These are phyloP conservation scores for Phylloscopus trochilus DNA, from an alignment of 2,113 vertebrate species.

Conservation along the genomic window DNA sequence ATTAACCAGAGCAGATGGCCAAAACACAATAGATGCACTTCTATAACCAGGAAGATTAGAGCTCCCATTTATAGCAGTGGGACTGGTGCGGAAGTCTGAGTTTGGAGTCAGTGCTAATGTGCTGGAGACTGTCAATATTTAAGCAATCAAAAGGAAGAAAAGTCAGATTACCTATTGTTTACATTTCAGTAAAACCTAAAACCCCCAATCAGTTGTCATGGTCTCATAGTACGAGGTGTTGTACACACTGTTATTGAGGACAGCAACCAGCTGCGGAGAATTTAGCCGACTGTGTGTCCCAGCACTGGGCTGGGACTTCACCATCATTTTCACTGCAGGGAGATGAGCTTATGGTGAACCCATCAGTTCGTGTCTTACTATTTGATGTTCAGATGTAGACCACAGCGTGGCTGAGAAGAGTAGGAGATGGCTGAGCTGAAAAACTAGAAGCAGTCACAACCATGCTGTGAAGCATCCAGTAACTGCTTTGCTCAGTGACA, in stretches of 20 bases:
- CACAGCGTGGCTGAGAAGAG: not conserved
- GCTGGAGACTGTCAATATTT: constrained; percentile 57
- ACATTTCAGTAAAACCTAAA: constrained; percentile 35
- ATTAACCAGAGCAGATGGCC: constrained; percentile 40
- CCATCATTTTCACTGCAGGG: fast-evolving
- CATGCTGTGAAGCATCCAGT: not conserved
- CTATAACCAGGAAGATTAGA: not conserved
- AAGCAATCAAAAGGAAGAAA: constrained; percentile 35
- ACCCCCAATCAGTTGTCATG: constrained; percentile 34
- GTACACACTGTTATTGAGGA: not conserved
- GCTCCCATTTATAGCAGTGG: not conserved
- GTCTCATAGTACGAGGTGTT: not conserved
- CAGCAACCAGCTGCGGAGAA: fast-evolving
- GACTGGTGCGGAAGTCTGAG: not conserved
- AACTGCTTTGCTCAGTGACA: not conserved
- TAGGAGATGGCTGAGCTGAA: not conserved
- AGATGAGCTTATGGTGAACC: fast-evolving
- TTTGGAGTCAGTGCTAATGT: constrained; percentile 12
- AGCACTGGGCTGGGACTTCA: not conserved
- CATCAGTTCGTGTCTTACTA: not conserved
- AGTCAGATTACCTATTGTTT: constrained; percentile 33
- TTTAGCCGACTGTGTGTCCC: not conserved
- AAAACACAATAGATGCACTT: not conserved
- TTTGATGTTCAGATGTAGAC: not conserved
- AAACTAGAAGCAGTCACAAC: not conserved